Percentiles rank a stretch among this genome's conserved stretches.
Conservation (phyloP, 1,140 invertebrate genomes). For the Portunus trituberculatus region DNA sequence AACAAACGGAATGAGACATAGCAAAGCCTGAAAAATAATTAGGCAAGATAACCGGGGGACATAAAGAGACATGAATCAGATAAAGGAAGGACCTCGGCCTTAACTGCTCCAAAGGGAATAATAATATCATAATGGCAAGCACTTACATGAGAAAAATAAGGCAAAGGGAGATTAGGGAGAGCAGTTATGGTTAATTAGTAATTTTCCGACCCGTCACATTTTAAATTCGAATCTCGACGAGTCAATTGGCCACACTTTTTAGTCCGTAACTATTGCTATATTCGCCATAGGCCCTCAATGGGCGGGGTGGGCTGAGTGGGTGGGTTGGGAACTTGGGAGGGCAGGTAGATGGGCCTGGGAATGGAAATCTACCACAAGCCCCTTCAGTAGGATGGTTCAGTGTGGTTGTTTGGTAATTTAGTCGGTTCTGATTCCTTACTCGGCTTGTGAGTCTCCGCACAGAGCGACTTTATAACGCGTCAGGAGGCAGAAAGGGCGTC, state of each 20-base stretch:
- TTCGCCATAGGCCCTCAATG: neutral
- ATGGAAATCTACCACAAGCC: neutral
- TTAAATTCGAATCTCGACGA: constrained; percentile 48
- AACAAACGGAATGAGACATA: neutral
- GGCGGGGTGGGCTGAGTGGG: neutral
- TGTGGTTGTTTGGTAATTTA: neutral
- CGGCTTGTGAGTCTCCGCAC: too few species aligned
- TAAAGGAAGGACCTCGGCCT: neutral
- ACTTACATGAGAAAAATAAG: neutral
- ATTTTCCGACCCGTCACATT: constrained; percentile 61
- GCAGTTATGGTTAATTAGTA: constrained; percentile 61
- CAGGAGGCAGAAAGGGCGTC: neutral
- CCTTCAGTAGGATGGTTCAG: neutral
- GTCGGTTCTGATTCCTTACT: neutral
- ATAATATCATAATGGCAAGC: constrained; percentile 14
- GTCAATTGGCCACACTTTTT: constrained; percentile 50
- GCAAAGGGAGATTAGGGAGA: neutral
- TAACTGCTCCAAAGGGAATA: constrained; percentile 22
- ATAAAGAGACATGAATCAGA: constrained; percentile 14
- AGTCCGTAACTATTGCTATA: neutral
- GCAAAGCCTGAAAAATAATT: neutral
- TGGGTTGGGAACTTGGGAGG: neutral
- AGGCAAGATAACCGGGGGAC: neutral
- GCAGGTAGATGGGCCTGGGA: neutral
- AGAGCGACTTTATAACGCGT: too few species aligned